Percentiles rank a stretch among this genome's conserved stretches.
phyloP scores from a whole-genome alignment of 2,888 invertebrate species.

The Myopa tessellatipennis region DNA sequence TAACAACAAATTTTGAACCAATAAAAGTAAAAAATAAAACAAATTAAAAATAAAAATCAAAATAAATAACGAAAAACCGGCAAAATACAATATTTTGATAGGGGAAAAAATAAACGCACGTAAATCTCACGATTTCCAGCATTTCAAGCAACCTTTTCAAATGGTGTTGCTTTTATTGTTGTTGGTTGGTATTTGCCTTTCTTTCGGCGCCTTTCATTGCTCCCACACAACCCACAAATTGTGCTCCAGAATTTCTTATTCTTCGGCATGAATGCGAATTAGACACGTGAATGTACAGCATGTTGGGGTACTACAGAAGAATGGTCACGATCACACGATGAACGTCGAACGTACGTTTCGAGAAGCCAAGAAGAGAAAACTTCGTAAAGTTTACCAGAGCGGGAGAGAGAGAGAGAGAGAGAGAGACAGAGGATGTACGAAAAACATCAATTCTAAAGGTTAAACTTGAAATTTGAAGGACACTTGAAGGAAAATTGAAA shows the following conservation, averaged over 20 bases:
- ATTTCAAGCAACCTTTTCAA: neutral
- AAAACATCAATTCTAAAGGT: too few relatives aligned
- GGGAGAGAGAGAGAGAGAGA: neutral
- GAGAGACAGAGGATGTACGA: too few relatives aligned
- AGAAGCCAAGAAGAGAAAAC: too few relatives aligned
- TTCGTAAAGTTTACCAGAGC: neutral
- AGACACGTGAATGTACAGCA: conserved; percentile 33
- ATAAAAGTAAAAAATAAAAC: neutral
- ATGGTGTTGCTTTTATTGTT: too few relatives aligned
- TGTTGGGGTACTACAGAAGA: conserved; percentile 19
- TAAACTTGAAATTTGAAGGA: too few relatives aligned
- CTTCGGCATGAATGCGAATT: conserved; percentile 37
- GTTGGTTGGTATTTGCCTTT: neutral
- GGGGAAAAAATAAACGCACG: neutral
- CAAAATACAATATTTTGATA: neutral
- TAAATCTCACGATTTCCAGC: neutral
- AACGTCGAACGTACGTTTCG: too few relatives aligned
- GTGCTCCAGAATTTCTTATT: conserved; percentile 13
- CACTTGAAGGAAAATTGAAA: too few relatives aligned
- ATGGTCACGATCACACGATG: neutral
- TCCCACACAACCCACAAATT: conserved; percentile 4
- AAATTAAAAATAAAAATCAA: neutral
- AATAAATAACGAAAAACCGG: neutral
- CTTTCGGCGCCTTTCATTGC: neutral
- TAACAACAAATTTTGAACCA: too few relatives aligned